Evolutionary conservation across 2,888 invertebrate genomes (phyloP), one percentile per base, ranked within the genome.

Genomic region (Leuctra nigra): DNA sequence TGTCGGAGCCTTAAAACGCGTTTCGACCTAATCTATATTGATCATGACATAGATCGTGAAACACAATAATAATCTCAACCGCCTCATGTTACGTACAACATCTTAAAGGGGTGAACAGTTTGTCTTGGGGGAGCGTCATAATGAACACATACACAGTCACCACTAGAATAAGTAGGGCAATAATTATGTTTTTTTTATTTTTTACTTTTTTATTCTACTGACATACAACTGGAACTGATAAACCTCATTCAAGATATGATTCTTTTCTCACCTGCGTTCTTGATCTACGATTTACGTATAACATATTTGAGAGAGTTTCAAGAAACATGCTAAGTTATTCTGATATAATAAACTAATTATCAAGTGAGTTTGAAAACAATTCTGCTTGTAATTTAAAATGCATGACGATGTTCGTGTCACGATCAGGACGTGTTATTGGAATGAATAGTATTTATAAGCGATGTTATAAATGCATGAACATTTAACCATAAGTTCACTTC

Each of bases 91-190:
- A 33, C 50, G 33, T 20, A 50, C 50, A 50, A 50, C 50, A 50
- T 33, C 50, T 35, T 29, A 35, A 50, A 33, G 35, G 50, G 50
- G 16, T 18, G 36, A 50, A n/a, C 22, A 50, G 18, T 35, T 14
- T 44, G 4, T 23, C 13, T 50, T 18, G 50, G 50, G 50, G 50
- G 50, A 50, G 50, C 50, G 35, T 33, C 18, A 29, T 35, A 33
- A 50, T 35, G 50, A 50, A 50, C 50, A 50, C 50, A 50, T 29
- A 48, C 35, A 50, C 50, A 50, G 23, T 35, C 50, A 50, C 18
- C 50, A 50, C 50, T 7, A 35, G 50, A 50, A 50, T 44, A 20
- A 18, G 35, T 50, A 13, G 35, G 20, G 18, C 18, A 35, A 35
- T 50, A 33, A 50, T 35, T 18, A 20, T 35, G 18, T 7, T 18